phyloP scores from a whole-genome alignment of 2,113 vertebrate genomes.

The Murina feae region DNA sequence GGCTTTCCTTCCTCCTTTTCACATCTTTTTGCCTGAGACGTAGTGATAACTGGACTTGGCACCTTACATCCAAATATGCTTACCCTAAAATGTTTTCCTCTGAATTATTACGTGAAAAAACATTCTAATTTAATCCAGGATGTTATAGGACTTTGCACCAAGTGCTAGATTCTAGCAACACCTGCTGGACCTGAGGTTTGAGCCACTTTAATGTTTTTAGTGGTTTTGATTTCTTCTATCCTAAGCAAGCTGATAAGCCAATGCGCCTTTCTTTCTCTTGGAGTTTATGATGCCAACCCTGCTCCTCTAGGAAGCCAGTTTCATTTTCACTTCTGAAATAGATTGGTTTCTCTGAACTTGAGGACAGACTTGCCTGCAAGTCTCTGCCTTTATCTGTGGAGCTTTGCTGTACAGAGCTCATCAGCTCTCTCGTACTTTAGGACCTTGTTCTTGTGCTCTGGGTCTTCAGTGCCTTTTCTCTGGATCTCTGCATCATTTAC shows the following conservation, averaged over 20 bases:
- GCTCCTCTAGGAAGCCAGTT: not conserved
- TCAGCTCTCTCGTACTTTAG: not conserved
- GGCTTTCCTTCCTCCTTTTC: not conserved
- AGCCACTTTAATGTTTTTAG: not conserved
- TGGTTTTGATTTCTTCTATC: not conserved
- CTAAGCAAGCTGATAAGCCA: not conserved
- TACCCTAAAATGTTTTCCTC: not conserved
- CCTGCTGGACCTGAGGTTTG: not conserved
- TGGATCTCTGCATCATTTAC: not conserved
- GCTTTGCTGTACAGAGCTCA: not conserved
- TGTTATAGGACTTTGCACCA: not conserved
- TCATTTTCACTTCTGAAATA: not conserved
- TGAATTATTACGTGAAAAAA: not conserved
- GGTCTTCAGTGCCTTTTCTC: not conserved
- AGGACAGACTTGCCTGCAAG: not conserved
- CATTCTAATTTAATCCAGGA: not conserved
- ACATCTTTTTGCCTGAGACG: not conserved
- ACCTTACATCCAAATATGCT: not conserved
- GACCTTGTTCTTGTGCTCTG: not conserved
- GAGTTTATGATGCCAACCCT: not conserved
- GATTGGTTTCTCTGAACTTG: not conserved
- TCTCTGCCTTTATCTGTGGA: not conserved
- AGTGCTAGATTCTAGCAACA: not conserved
- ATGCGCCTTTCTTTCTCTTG: not conserved
- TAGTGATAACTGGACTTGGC: not conserved